These are phyloP conservation scores for Amphipyra tragopoginis DNA, from an alignment of 2,888 invertebrate genomes.

Conservation along the genomic window DNA sequence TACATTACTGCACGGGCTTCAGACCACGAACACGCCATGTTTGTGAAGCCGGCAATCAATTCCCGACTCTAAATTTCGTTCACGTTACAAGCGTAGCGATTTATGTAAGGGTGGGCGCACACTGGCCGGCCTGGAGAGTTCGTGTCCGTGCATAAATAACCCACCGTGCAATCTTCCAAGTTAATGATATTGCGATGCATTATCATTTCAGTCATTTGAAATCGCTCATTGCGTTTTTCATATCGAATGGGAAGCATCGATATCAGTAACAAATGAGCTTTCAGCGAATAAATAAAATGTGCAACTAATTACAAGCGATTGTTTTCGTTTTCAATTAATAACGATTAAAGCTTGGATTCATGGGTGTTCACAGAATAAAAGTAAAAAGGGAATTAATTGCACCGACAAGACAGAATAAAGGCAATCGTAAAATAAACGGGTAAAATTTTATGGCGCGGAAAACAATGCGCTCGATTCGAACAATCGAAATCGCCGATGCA, in stretches of 20 bases:
- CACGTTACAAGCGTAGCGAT: constrained; percentile 59
- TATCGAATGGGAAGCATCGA: constrained; percentile 57
- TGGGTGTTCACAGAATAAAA: constrained; percentile 62
- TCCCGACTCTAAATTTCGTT: constrained; percentile 62
- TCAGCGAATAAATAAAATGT: constrained; percentile 51
- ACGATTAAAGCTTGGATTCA: constrained; percentile 54
- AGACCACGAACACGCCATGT: constrained; percentile 56
- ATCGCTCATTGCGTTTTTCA: constrained; percentile 71
- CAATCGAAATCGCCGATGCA: constrained; percentile 80
- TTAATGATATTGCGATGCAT: constrained; percentile 81
- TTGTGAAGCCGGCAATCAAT: constrained; percentile 69
- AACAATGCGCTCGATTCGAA: constrained; percentile 83
- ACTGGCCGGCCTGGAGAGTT: constrained; percentile 63
- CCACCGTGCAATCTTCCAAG: constrained; percentile 74
- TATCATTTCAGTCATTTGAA: constrained; percentile 74
- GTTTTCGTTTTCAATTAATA: constrained; percentile 66
- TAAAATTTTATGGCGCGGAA: constrained; percentile 80
- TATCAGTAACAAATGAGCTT: constrained; percentile 52
- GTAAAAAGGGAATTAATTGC: constrained; percentile 68
- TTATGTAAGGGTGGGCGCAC: constrained; percentile 69
- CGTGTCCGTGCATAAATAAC: constrained; percentile 77
- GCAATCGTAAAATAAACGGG: constrained; percentile 77
- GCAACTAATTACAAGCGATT: constrained; percentile 56
- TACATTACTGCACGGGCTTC: constrained; percentile 75
- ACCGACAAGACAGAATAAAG: constrained; percentile 71